Conservation (phyloP, 2,888 invertebrate species). For the Agrochola litura region DNA sequence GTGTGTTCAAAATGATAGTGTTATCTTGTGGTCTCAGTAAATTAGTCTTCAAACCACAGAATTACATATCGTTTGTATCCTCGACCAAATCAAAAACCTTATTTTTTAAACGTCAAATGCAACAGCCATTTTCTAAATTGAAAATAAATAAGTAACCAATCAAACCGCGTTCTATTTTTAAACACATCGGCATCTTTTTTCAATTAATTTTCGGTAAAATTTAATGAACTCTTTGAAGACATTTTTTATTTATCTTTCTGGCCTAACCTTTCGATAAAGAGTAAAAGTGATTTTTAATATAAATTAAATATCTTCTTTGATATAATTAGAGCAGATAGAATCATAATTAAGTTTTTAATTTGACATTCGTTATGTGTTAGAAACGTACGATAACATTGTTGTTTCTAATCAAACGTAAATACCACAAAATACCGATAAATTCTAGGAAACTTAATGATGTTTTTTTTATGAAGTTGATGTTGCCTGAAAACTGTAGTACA, state of each 20-base stretch:
- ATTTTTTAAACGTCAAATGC: constrained; percentile 4
- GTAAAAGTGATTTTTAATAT: constrained; percentile 36
- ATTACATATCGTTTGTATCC: not conserved
- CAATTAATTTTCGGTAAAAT: constrained; percentile 5
- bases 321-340: constrained; percentile 23
- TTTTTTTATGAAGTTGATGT: not conserved
- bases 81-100: constrained; percentile 15
- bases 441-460: not conserved
- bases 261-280: constrained; percentile 16
- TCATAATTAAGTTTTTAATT: constrained; percentile 26
- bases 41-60: not conserved
- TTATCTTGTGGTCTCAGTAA: constrained; percentile 33
- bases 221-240: constrained; percentile 1
- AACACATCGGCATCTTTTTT: constrained; percentile 34
- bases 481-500: not conserved
- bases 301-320: constrained; percentile 27
- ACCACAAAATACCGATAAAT: not conserved
- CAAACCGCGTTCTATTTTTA: constrained; percentile 37
- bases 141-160: constrained; percentile 28
- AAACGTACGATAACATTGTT: constrained; percentile 14
- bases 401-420: constrained; percentile 16
- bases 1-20: constrained; percentile 48
- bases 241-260: constrained; percentile 32
- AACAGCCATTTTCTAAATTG: constrained; percentile 18
- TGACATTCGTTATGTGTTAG: constrained; percentile 16